Percentiles rank a stretch among this genome's conserved stretches.
phyloP scores from a whole-genome alignment of 2,888 invertebrate genomes.

The Sturmia bella region DNA sequence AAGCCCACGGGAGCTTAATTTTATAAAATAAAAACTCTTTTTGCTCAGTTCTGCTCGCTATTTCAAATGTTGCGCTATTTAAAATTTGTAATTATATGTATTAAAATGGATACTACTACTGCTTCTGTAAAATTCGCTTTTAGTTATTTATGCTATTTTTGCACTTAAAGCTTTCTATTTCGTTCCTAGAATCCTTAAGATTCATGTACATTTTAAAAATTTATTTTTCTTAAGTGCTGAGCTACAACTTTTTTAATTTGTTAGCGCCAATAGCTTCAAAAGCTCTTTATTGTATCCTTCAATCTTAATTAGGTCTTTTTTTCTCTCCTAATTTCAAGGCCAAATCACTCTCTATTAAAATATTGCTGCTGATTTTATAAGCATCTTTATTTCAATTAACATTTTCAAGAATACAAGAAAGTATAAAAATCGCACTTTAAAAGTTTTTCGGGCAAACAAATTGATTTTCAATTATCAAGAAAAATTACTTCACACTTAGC shows the following conservation, averaged over 20 bases:
- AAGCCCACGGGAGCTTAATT: too few relatives aligned
- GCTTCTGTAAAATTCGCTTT: too few relatives aligned
- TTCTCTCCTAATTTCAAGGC: constrained; percentile 59
- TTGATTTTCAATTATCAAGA: constrained; percentile 70
- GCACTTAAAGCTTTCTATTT: too few relatives aligned
- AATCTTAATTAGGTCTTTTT: constrained; percentile 47
- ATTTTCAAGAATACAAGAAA: constrained; percentile 42
- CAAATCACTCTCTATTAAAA: not conserved
- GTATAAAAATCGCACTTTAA: constrained; percentile 36
- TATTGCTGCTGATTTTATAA: constrained; percentile 16
- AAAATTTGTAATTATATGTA: too few relatives aligned
- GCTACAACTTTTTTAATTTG: not conserved
- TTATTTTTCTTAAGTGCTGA: not conserved
- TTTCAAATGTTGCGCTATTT: too few relatives aligned
- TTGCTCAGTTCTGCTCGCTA: too few relatives aligned
- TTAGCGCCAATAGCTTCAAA: constrained; percentile 25
- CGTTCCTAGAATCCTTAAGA: too few relatives aligned
- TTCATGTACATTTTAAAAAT: too few relatives aligned
- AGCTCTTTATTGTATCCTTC: constrained; percentile 47
- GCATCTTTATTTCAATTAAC: constrained; percentile 67
- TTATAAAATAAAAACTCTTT: too few relatives aligned
- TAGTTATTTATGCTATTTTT: too few relatives aligned
- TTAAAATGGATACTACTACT: too few relatives aligned
- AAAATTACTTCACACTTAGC: constrained; percentile 66
- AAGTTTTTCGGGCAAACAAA: constrained; percentile 66